phyloP scores from a whole-genome alignment of 2,888 invertebrate species.

The Tetropium fuscum region DNA sequence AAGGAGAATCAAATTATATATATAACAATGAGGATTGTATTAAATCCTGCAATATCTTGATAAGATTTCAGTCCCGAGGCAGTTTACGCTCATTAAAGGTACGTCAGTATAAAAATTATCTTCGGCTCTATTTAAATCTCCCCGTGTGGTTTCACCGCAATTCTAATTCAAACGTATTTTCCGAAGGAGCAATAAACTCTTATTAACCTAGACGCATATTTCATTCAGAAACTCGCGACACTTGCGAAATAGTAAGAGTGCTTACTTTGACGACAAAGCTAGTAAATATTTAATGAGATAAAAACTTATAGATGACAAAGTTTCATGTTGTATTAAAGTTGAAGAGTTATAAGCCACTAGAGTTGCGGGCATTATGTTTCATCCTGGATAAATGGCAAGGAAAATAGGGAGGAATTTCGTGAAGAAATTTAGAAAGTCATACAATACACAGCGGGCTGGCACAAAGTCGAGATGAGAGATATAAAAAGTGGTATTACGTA shows the following conservation, averaged over 20 bases:
- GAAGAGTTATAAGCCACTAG: slow-evolving; percentile 36
- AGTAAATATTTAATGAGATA: slow-evolving; percentile 32
- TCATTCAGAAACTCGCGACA: not conserved
- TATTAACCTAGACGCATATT: not conserved
- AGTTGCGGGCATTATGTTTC: slow-evolving; percentile 35
- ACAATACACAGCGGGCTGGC: slow-evolving; percentile 29
- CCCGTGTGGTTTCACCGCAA: not conserved
- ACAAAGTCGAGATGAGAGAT: slow-evolving; percentile 33
- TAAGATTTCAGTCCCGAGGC: not conserved
- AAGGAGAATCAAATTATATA: too few species aligned
- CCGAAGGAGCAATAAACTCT: not conserved
- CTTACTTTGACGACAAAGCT: slow-evolving; percentile 24
- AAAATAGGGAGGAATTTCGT: slow-evolving; percentile 35
- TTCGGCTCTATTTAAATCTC: slow-evolving; percentile 7
- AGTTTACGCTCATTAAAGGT: slow-evolving; percentile 7
- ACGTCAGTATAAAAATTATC: slow-evolving; percentile 11
- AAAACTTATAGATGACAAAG: slow-evolving; percentile 32
- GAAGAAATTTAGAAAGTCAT: slow-evolving; percentile 40
- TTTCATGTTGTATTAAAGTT: slow-evolving; percentile 35
- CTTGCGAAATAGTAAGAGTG: slow-evolving; percentile 14
- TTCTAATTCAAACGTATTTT: not conserved
- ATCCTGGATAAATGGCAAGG: slow-evolving; percentile 38
- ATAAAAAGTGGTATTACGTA: slow-evolving; percentile 42
- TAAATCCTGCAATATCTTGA: too few species aligned
- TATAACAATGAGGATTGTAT: too few species aligned